Conservation (phyloP, 2,888 invertebrate species). For the Oscheius sp. region DNA sequence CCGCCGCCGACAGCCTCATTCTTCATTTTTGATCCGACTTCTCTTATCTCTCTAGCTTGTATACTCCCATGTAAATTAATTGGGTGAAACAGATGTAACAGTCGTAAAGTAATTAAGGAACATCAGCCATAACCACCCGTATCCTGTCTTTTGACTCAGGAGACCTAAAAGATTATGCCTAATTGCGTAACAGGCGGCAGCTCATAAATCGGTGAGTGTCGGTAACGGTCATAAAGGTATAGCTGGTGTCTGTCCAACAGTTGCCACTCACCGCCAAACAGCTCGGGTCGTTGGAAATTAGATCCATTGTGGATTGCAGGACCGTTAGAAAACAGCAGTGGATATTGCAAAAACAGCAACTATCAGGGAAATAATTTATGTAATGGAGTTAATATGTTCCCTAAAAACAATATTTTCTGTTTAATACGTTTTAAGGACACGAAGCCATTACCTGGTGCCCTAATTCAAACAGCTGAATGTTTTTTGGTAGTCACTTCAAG, state of each 20-base stretch:
- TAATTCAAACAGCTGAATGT: too few relatives aligned
- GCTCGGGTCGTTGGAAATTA: background rate
- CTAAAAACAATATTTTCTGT: too few relatives aligned
- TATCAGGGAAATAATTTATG: too few relatives aligned
- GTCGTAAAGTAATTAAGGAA: background rate
- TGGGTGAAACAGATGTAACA: background rate
- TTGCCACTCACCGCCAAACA: slow-evolving; percentile 31
- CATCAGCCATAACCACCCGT: background rate
- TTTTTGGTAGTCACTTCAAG: too few relatives aligned
- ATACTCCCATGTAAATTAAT: too few relatives aligned
- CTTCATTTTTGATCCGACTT: background rate
- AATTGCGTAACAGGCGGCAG: slow-evolving; percentile 32
- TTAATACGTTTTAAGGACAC: too few relatives aligned
- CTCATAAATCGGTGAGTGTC: slow-evolving; percentile 29
- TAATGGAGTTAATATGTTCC: too few relatives aligned
- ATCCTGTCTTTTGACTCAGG: too few relatives aligned
- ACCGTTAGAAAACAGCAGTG: too few relatives aligned
- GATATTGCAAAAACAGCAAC: too few relatives aligned
- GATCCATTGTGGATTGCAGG: background rate
- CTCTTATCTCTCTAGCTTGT: background rate
- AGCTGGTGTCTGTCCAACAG: slow-evolving; percentile 28
- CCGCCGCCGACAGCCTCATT: background rate
- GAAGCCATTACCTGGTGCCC: too few relatives aligned
- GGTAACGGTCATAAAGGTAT: slow-evolving; percentile 16
- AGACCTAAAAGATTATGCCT: background rate